Evolutionary conservation across 2,797 vertebrate genomes (phyloP), one percentile per base, ranked within the genome.

Genomic region (Esox masquinongy): DNA sequence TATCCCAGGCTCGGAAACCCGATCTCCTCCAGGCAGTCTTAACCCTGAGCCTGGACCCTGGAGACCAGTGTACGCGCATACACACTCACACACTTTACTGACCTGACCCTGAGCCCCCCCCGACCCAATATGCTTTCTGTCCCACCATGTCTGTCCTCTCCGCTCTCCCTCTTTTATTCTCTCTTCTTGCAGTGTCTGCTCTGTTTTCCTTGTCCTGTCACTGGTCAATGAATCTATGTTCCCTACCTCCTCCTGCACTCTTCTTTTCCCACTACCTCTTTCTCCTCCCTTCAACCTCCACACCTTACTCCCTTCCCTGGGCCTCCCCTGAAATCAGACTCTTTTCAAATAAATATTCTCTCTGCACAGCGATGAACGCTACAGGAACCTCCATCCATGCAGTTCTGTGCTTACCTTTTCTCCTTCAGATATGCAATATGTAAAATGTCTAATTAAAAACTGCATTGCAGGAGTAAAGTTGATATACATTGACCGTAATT

Each of bases 1-100:
- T 88, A 79, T 85, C 80, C 79, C 83, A 82, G 86, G 74, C 76
- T 49, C 81, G 85, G 89, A 88, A 90, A 90, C 80, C 63, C 56
- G 84, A 90, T 87, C 84, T 82, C 82, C 82, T 79, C 81, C n/a
- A 72, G 47, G 59, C 72, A 31, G 76, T 72, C 77, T 61, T 70
- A 78, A 66, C 77, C 73, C 68, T 39, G 36, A 56, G 56, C 68
- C 39, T 19, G 72, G 73, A 74, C 72, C 73, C 67, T 71, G 56
- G 72, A 72, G 72, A 70, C 72, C 77, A 59, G 71, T 31, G 77
- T 31, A 31, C 29, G 3, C 72, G 70, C 34, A 77, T 63, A 61
- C 66, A 74, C 66, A 43, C 53, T 73, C 75, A 63, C 72, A 74
- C 71, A 47, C 68, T 74, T 74, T 66, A 70, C 76, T 67, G 70